phyloP scores from a whole-genome alignment of 1,140 invertebrate genomes.

The Cepaea nemoralis region DNA sequence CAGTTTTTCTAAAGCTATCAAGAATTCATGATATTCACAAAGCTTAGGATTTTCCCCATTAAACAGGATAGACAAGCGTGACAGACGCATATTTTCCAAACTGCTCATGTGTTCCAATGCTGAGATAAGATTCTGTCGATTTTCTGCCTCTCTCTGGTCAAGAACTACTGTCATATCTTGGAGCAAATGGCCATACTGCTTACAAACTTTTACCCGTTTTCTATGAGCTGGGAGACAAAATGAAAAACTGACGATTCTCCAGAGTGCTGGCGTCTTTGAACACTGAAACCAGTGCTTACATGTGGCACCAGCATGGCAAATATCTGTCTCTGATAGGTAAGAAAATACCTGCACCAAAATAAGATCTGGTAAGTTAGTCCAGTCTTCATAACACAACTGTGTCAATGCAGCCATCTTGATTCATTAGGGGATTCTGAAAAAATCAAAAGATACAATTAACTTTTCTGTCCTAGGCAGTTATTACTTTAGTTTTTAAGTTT shows the following conservation, averaged over 20 bases:
- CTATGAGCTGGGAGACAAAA: constrained; percentile 11
- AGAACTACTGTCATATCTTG: constrained; percentile 33
- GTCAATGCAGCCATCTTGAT: not conserved
- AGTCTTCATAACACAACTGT: not conserved
- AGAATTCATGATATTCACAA: constrained; percentile 59
- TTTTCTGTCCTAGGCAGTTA: too few relatives aligned
- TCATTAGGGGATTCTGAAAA: not conserved
- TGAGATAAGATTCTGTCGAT: constrained; percentile 48
- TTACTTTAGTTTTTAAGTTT: too few relatives aligned
- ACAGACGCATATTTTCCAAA: constrained; percentile 41
- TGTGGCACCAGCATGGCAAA: not conserved
- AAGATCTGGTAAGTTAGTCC: constrained; percentile 25
- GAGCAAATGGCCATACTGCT: constrained; percentile 43
- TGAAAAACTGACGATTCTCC: constrained; percentile 19
- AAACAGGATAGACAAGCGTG: constrained; percentile 48
- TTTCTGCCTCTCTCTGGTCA: constrained; percentile 37
- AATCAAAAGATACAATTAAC: too few relatives aligned
- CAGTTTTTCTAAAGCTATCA: constrained; percentile 43
- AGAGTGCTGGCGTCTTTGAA: constrained; percentile 6
- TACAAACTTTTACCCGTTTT: not conserved
- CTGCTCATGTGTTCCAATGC: constrained; percentile 43
- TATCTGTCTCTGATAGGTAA: constrained; percentile 9
- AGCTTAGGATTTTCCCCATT: constrained; percentile 59
- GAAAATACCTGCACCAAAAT: constrained; percentile 12
- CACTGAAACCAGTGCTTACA: constrained; percentile 31